A percentile compares a stretch with the other conserved stretches of the same genome.
Evolutionary conservation across 2,113 vertebrate genomes (phyloP).

Genomic region (Carlito syrichta): DNA sequence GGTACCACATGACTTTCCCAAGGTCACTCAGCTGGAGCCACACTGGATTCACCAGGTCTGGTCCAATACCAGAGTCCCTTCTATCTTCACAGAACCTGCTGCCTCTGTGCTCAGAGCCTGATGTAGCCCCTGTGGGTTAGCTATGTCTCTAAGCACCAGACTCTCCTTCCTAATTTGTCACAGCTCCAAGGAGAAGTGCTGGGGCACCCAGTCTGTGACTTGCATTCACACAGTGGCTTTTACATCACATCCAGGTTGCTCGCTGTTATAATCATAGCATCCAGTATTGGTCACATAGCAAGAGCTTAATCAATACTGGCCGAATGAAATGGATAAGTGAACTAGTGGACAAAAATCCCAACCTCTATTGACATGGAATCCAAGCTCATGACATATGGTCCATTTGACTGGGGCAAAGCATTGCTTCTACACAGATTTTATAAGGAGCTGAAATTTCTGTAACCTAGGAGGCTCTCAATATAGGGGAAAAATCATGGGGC

Average conservation of each 20-base stretch:
- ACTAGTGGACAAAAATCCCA: background rate
- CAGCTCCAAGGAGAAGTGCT: background rate
- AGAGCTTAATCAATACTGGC: background rate
- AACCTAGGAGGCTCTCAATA: background rate
- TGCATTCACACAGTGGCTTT: background rate
- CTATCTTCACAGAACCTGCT: background rate
- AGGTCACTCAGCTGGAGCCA: background rate
- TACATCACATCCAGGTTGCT: background rate
- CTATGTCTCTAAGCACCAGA: background rate
- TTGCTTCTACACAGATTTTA: background rate
- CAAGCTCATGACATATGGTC: background rate
- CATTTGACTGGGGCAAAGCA: background rate
- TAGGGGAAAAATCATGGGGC: background rate
- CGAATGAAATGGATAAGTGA: background rate
- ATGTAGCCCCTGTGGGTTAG: background rate
- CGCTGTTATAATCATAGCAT: background rate
- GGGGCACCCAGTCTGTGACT: background rate
- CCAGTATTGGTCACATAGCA: background rate
- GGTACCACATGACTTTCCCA: background rate
- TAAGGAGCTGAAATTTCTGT: background rate
- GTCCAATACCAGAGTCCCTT: background rate
- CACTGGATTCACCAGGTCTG: background rate
- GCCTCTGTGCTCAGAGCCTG: background rate
- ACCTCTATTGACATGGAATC: background rate
- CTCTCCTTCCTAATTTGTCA: background rate